Evolutionary conservation across 2,113 vertebrate species (phyloP).

Genomic region (Oreochromis niloticus): DNA sequence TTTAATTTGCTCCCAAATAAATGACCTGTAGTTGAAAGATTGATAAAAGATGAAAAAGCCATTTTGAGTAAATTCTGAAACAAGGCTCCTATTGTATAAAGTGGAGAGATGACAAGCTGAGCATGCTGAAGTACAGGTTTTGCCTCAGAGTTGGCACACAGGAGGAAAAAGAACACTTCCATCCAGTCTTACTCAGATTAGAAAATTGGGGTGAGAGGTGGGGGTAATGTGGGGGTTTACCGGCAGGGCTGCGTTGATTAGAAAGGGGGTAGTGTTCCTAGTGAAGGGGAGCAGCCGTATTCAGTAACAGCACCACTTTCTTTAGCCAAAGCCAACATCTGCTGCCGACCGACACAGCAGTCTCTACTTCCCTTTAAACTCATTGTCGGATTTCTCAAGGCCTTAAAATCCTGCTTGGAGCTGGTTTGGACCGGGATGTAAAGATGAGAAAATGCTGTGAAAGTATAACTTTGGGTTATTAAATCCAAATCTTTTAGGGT

Average conservation of each 20-base stretch:
- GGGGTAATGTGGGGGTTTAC: conserved; percentile 48
- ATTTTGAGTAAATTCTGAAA: not conserved
- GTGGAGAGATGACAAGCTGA: not conserved
- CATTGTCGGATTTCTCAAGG: conserved; percentile 29
- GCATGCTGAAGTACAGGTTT: not conserved
- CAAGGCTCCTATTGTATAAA: conserved; percentile 19
- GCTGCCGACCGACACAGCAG: conserved; percentile 25
- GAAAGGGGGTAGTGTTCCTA: conserved; percentile 62
- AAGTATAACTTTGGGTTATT: not conserved
- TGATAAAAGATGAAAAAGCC: not conserved
- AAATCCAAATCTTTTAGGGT: not conserved
- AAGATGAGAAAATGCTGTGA: not conserved
- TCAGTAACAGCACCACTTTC: conserved; percentile 55
- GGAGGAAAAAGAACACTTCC: conserved; percentile 39
- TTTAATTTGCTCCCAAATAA: not conserved
- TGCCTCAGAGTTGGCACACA: not conserved
- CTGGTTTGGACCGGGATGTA: not conserved
- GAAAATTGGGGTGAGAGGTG: conserved; percentile 47
- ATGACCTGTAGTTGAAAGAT: not conserved
- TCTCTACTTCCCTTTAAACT: conserved; percentile 29
- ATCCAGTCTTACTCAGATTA: conserved; percentile 49
- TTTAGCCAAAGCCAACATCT: conserved; percentile 71
- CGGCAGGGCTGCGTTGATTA: conserved; percentile 50
- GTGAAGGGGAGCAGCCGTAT: conserved; percentile 32
- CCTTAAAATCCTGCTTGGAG: not conserved